Base-by-base conservation (phyloP, 2,888 invertebrate species). In the Aricia artaxerxes region DNA sequence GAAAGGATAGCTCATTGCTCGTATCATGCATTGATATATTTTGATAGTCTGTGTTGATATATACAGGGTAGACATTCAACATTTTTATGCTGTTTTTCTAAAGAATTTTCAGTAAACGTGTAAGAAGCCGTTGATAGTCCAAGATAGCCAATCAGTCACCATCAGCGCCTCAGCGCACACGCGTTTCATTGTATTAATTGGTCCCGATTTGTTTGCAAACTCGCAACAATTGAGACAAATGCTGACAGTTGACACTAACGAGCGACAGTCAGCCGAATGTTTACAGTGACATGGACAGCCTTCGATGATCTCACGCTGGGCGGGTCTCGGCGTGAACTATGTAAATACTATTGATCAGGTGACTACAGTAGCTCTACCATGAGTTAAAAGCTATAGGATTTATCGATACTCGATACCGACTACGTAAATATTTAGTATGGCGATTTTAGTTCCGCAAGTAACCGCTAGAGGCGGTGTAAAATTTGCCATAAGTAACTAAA, bases 221-320 rank as follows among this genome's bases (percentile, higher is more conserved):
- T 53, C 76, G 49, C 53, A 31, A 53, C 49, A 89, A 91, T 91
- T 91, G 89, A 88, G 85, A 85, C 82, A 83, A 87, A 87, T 85
- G 85, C 84, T 84, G 80, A 83, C 84, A 84, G 85, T 84, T 84
- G 80, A 83, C 84, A 84, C 84, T 87, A 89, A 90, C 84, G 82
- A 86, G 88, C 87, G 87, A 87, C 85, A 83, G 84, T 80, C 83
- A 81, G 82, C 86, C 85, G 82, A 89, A 90, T 87, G 87, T 87
- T 87, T 85, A 84, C 84, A 84, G 81, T 82, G 82, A 77, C 24
- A 24, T 24, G 0, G 24, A 24, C 76, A 72, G 78, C 79, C 80
- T 73, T 81, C 82, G 83, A 83, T 89, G 88, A 90, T 87, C 85
- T 89, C 89, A 89, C 84, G 77, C 78, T 82, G 69, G 81, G 35